Conservation (phyloP, 2,113 vertebrate species). For the Bubo bubo region DNA sequence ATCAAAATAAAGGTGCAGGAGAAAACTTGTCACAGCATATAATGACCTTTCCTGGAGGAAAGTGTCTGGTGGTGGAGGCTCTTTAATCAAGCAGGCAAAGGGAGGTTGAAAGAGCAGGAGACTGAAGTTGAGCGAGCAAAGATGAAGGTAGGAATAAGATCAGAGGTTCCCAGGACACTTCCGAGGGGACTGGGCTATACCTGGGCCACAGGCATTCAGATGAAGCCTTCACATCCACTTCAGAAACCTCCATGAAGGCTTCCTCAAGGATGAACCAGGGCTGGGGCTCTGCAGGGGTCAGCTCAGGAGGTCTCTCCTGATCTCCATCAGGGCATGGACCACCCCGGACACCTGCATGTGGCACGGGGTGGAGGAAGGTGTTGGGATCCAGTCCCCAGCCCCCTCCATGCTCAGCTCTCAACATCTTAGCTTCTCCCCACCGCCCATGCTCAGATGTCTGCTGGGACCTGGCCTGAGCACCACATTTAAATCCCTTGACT, state of each 20-base stretch:
- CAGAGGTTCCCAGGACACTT: not conserved
- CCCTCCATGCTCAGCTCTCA: rapidly evolving
- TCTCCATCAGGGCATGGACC: not conserved
- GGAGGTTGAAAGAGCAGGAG: not conserved
- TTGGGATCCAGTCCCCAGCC: not conserved
- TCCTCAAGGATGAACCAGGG: not conserved
- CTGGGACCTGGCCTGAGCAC: not conserved
- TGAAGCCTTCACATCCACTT: not conserved
- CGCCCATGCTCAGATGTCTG: rapidly evolving
- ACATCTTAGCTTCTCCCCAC: not conserved
- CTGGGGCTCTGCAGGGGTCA: not conserved
- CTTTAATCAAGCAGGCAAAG: not conserved
- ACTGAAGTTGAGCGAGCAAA: not conserved
- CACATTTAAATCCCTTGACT: not conserved
- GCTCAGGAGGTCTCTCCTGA: not conserved
- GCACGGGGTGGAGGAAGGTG: not conserved
- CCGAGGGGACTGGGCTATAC: rapidly evolving
- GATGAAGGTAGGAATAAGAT: not conserved
- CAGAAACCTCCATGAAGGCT: not conserved
- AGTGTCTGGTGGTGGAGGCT: rapidly evolving
- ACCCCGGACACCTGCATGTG: rapidly evolving
- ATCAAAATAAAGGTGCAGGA: not conserved
- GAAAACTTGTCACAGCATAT: not conserved
- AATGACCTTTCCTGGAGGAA: not conserved
- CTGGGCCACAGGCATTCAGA: rapidly evolving